phyloP scores from a whole-genome alignment of 2,113 vertebrate genomes.

The Channa maculata region DNA sequence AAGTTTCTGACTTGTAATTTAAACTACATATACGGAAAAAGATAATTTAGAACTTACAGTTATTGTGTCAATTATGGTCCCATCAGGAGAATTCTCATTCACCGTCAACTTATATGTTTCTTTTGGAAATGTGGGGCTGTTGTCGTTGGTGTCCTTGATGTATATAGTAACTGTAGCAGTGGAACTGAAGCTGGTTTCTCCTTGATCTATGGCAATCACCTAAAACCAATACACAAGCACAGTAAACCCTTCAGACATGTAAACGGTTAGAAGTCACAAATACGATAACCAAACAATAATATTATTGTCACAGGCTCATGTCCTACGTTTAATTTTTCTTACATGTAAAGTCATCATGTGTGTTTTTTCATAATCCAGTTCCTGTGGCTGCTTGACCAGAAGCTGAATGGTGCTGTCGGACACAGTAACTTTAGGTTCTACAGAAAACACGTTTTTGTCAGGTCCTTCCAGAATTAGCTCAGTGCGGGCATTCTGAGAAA shows the following conservation, averaged over 20 bases:
- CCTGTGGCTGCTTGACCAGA: constrained; percentile 71
- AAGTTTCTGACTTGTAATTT: not conserved
- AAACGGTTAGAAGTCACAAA: not conserved
- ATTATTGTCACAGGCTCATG: not conserved
- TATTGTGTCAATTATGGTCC: constrained; percentile 74
- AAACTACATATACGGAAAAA: not conserved
- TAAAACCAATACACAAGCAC: constrained; percentile 65
- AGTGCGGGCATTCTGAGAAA: constrained; percentile 82
- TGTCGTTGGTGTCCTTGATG: constrained; percentile 90
- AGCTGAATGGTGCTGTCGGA: constrained; percentile 83
- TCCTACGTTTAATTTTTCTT: constrained; percentile 12
- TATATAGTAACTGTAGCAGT: constrained; percentile 85
- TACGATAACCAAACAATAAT: not conserved
- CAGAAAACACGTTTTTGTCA: constrained; percentile 80
- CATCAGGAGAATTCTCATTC: constrained; percentile 81
- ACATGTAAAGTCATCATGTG: constrained; percentile 86
- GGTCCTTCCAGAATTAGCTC: constrained; percentile 80
- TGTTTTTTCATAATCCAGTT: constrained; percentile 88
- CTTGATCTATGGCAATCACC: constrained; percentile 87
- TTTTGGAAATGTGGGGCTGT: constrained; percentile 85
- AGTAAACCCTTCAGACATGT: not conserved
- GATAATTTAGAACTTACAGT: constrained; percentile 77
- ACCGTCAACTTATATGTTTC: constrained; percentile 79
- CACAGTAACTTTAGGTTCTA: constrained; percentile 73
- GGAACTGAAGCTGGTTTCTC: constrained; percentile 44